A percentile compares a stretch with the other conserved stretches of the same genome.
These are phyloP conservation scores for Malachius bipustulatus DNA, from an alignment of 2,888 invertebrate species.

Conservation along the genomic window DNA sequence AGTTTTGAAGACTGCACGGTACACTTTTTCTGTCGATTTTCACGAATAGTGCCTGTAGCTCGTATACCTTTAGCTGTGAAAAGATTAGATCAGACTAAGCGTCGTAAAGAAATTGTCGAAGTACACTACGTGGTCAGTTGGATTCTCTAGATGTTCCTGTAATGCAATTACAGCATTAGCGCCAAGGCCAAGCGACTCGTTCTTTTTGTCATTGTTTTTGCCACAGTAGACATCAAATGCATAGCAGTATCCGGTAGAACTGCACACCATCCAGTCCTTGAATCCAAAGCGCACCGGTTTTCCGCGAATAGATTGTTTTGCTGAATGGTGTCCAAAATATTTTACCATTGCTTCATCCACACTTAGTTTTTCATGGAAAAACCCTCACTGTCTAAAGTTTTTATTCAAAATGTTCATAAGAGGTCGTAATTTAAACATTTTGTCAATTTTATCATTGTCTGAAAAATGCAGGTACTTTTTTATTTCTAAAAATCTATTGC, in stretches of 20 bases:
- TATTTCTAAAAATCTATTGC: constrained; percentile 9
- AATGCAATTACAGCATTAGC: constrained; percentile 1
- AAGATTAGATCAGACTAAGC: neutral
- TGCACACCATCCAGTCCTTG: neutral
- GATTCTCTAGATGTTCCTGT: neutral
- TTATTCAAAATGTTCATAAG: constrained; percentile 8
- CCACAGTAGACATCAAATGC: constrained; percentile 3
- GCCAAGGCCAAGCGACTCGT: neutral
- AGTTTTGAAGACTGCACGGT: constrained; percentile 1
- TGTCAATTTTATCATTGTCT: constrained; percentile 11
- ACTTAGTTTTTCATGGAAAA: no score
- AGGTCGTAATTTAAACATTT: constrained; percentile 10
- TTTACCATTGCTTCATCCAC: no score
- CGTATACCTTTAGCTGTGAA: constrained; percentile 1
- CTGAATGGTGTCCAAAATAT: constrained; percentile 1
- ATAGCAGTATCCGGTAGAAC: constrained; percentile 1
- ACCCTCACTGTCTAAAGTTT: constrained; percentile 4
- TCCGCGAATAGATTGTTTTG: neutral
- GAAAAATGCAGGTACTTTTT: constrained; percentile 8
- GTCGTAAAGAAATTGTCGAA: neutral
- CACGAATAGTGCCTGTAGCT: neutral
- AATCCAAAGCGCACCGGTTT: no score
- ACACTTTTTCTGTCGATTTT: constrained; percentile 3
- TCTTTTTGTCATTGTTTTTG: neutral
- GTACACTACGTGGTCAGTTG: no score